Conservation (phyloP, 2,113 vertebrate species). For the Porphyrio hochstetteri region DNA sequence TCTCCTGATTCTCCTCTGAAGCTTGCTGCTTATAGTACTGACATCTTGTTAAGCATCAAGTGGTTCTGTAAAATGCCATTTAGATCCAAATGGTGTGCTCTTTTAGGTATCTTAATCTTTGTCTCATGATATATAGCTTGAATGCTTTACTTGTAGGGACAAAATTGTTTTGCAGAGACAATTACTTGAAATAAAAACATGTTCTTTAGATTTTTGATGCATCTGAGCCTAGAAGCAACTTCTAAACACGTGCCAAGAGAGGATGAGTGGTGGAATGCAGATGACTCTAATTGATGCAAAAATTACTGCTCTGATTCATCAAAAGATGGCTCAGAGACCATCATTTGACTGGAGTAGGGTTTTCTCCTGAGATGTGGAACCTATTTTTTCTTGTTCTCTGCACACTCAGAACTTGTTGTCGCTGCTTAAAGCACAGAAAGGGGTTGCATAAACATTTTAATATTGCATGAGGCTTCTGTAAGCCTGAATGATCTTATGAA, state of each 20-base stretch:
- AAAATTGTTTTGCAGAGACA: neutral
- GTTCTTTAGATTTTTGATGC: neutral
- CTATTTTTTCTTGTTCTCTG: conserved; percentile 64
- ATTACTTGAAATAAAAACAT: neutral
- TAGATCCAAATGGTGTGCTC: neutral
- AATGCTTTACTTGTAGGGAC: neutral
- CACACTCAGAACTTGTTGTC: conserved; percentile 56
- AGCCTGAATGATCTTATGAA: conserved; percentile 75
- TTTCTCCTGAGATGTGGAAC: conserved; percentile 62
- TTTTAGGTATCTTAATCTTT: neutral
- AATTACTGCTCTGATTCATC: conserved; percentile 57
- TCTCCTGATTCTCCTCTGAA: neutral
- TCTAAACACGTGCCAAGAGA: neutral
- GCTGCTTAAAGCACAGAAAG: conserved; percentile 70
- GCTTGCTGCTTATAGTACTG: neutral
- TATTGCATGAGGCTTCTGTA: conserved; percentile 78
- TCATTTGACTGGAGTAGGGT: neutral
- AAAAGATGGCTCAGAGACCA: conserved; percentile 30
- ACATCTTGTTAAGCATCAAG: neutral
- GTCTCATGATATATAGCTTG: neutral
- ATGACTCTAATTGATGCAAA: neutral
- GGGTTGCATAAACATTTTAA: conserved; percentile 79
- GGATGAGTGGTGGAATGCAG: neutral
- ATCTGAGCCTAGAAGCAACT: neutral
- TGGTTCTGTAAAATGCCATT: neutral